Base-by-base conservation (phyloP, 2,888 invertebrate genomes). In the Iselma pallidipennis region DNA sequence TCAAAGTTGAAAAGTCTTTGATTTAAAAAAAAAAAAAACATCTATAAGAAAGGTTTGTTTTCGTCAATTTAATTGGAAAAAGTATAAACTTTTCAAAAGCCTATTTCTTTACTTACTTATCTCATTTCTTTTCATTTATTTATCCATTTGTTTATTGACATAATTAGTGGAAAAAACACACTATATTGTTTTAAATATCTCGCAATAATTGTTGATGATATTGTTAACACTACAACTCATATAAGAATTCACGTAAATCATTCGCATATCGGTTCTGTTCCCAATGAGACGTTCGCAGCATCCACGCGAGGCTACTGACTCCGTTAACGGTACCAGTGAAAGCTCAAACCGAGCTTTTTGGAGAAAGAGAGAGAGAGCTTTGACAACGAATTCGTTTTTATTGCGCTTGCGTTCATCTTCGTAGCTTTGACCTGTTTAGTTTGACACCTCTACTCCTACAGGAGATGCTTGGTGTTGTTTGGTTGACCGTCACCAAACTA, bases 271-370 rank as follows among this genome's bases (percentile, higher is more conserved):
- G n/a, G n/a, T n/a, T n/a, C n/a, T 21, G 12, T 21, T 45, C 6
- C 1, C 21, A 21, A 45, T 45, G 45, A 21, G 12, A 45, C 45
- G 45, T 45, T 69, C 68, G 67, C 70, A 71, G 70, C 71, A 71
- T 72, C 71, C 68, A 72, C 74, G 74, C 76, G 74, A 74, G 74
- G 74, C 75, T 76, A 75, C 78, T 78, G 77, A 77, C 76, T 75
- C 71, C 68, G 61, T 67, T 69, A 19, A 67, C 67, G 71, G 73
- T 70, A 71, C 71, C 74, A 70, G 72, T 70, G 74, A 73, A 74
- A 72, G 74, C 74, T 73, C 75, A 71, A 67, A 71, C 73, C 72
- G 68, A 68, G 73, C 74, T 66, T 67, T 74, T 67, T 70, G 56
- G 59, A 37, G 37, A 37, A 45, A 1, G 21, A 37, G 16, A 45